phyloP scores from a whole-genome alignment of 2,797 vertebrate genomes.

The Schizopygopsis malacanthus region DNA sequence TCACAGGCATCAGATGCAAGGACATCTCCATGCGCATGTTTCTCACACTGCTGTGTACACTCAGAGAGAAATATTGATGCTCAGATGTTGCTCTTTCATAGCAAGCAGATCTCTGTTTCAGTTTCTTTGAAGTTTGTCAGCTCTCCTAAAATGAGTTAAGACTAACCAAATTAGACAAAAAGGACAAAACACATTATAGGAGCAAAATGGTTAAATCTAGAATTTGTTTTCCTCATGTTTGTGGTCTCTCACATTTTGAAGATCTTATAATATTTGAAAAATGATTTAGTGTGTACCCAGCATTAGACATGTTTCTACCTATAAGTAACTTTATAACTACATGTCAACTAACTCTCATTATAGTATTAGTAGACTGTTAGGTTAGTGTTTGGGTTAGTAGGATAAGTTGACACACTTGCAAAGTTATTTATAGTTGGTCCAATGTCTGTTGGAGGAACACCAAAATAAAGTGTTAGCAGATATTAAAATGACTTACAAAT shows the following conservation, averaged over 20 bases:
- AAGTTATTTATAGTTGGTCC: neutral
- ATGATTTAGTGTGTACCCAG: too few species aligned
- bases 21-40: conserved; percentile 55
- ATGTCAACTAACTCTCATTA: neutral
- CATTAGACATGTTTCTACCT: too few species aligned
- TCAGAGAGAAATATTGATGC: too few species aligned
- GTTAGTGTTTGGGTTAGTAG: neutral
- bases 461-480: neutral
- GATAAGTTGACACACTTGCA: neutral
- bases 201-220: too few species aligned
- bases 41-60: neutral
- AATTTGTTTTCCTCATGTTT: too few species aligned
- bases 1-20: conserved; percentile 66
- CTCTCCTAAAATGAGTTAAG: neutral
- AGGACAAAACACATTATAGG: neutral
- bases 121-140: neutral
- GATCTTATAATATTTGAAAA: too few species aligned
- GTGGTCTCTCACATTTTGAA: too few species aligned
- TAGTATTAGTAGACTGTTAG: neutral
- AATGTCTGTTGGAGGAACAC: neutral
- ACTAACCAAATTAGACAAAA: neutral
- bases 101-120: neutral
- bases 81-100: neutral
- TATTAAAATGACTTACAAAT: too few species aligned
- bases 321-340: neutral